Base-by-base conservation (phyloP, 2,113 vertebrate genomes). In the Cyphomyrus plagiostoma region DNA sequence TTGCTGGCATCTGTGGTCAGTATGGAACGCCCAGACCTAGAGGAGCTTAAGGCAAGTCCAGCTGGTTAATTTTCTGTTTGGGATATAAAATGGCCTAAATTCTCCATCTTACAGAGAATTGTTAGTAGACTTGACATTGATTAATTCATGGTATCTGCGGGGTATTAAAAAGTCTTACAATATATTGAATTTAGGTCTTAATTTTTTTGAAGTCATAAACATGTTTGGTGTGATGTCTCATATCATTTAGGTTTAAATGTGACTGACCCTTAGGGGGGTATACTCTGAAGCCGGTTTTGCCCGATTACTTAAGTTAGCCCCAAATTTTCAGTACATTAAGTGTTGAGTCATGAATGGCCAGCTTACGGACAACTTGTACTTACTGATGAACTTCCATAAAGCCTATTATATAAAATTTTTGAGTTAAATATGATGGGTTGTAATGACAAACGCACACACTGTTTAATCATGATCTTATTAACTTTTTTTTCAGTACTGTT, bases 11-110 rank as follows among this genome's bases (percentile, higher is more conserved):
- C 97, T 0, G 98, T 99, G 85, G 98, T 99, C 93, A 96, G 93
- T 94, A 96, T 95, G 96, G 98, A 99, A 93, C 95, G 98, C 49
- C 98, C 98, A 0, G 98, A 99, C 94, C 92, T 98, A 93, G 98
- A 99, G 89, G 94, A 97, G 92, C 96, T 99, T 8, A 99, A 99
- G 98, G 98, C 98, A 89, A 85, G 93, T 48, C 52, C 53, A 45
- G 66, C 50, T n/a, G 39, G 21, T 52, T 4, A 15, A 15, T 39
- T 58, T 62, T 45, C 39, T 42, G 17, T 80, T 42, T 80, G 13
- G 30, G 10, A 70, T 70, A 70, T 70, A 70, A 70, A 70, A 70
- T 80, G 30, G 30, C 26, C 74, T 80, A 42, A 35, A 42, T 80
- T 80, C 74, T 80, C 74, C 15, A 80, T 42, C 74, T 80, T 80